A percentile compares a stretch with the other conserved stretches of the same genome.
These are phyloP conservation scores for Coremacera marginata DNA, from an alignment of 2,888 invertebrate genomes.

Conservation along the genomic window DNA sequence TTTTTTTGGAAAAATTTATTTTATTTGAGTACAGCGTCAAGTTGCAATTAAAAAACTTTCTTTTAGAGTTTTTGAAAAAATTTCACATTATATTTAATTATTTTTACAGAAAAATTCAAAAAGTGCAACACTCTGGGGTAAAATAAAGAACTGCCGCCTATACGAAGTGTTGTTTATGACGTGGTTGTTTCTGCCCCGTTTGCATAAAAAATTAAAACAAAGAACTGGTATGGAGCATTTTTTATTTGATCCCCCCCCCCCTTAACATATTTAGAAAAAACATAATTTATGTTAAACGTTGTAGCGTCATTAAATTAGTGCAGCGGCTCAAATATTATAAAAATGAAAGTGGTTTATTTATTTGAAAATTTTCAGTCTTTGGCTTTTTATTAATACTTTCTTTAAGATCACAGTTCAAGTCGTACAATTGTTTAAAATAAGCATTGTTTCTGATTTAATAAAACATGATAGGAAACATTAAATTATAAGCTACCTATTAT, in stretches of 20 bases:
- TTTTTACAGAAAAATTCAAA: constrained; percentile 20
- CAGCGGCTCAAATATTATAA: constrained; percentile 15
- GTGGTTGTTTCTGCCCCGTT: constrained; percentile 27
- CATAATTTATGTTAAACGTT: constrained; percentile 4
- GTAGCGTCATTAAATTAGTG: constrained; percentile 7
- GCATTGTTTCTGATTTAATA: constrained; percentile 40
- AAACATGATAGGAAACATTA: constrained; percentile 17
- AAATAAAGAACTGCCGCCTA: constrained; percentile 17
- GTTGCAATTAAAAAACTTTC: constrained; percentile 32
- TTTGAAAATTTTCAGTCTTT: constrained; percentile 50
- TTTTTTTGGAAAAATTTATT: constrained; percentile 24
- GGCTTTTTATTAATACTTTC: constrained; percentile 50
- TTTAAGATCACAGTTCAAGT: constrained; percentile 34
- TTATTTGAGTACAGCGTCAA: constrained; percentile 31
- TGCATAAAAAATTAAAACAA: constrained; percentile 29
- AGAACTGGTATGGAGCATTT: constrained; percentile 10
- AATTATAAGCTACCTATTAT: constrained; percentile 20
- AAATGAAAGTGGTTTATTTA: constrained; percentile 36
- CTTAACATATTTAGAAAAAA: constrained; percentile 6
- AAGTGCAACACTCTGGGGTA: constrained; percentile 20
- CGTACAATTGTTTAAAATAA: constrained; percentile 34
- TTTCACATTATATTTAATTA: constrained; percentile 30
- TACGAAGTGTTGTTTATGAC: constrained; percentile 25
- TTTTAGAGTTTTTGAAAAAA: constrained; percentile 28
- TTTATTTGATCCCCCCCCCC: constrained; percentile 13